phyloP scores from a whole-genome alignment of 1,140 invertebrate genomes.

The Brachionus calyciflorus region DNA sequence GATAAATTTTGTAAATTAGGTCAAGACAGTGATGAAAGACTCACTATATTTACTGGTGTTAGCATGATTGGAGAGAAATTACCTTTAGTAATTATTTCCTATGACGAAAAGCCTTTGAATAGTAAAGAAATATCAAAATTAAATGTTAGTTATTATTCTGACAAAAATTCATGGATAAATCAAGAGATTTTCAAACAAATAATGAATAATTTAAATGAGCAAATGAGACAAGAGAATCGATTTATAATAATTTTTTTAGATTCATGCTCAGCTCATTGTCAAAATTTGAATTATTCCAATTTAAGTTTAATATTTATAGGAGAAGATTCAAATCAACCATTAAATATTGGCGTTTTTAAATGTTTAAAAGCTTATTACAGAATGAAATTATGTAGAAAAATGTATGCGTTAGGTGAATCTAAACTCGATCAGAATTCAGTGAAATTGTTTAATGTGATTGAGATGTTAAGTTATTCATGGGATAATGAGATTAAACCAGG shows the following conservation, averaged over 20 bases:
- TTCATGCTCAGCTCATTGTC: not conserved
- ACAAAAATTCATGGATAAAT: conserved; percentile 14
- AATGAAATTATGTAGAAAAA: conserved; percentile 14
- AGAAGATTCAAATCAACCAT: not conserved
- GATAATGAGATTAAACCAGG: conserved; percentile 12
- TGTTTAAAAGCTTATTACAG: conserved; percentile 10
- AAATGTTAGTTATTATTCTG: not conserved
- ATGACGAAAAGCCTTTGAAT: not conserved
- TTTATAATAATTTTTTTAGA: not conserved
- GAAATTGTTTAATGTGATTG: conserved; percentile 6
- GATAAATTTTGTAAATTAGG: not conserved
- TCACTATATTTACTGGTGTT: conserved; percentile 14
- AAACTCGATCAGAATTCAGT: not conserved
- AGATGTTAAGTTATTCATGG: conserved; percentile 15
- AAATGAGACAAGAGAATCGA: conserved; percentile 20
- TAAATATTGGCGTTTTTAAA: not conserved
- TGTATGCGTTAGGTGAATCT: conserved; percentile 1
- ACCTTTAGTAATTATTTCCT: not conserved
- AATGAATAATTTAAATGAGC: not conserved
- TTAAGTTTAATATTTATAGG: not conserved
- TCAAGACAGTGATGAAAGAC: conserved; percentile 5
- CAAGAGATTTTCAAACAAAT: not conserved
- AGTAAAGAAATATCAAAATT: conserved; percentile 15
- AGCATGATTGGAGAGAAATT: conserved; percentile 16
- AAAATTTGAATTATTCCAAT: not conserved